Percentiles rank a stretch among this genome's conserved stretches.
Conservation (phyloP, 2,888 invertebrate species). For the Eristalis intricaria region DNA sequence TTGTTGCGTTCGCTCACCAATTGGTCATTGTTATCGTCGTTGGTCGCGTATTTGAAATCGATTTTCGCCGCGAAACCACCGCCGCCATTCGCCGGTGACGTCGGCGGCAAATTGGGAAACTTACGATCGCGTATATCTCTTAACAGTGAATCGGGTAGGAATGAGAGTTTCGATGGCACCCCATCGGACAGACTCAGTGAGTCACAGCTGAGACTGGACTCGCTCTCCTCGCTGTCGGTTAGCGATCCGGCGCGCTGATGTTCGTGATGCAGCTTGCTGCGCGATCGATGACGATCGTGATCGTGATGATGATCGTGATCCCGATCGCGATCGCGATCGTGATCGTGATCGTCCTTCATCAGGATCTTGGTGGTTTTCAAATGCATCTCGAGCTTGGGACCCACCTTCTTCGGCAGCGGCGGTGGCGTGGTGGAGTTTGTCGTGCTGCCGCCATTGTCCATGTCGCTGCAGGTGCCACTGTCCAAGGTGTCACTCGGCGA, state of each 20-base stretch:
- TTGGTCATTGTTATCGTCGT: constrained; percentile 58
- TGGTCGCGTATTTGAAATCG: constrained; percentile 58
- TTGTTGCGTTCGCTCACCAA: constrained; percentile 64
- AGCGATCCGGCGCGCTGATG: constrained; percentile 82
- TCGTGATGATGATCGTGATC: constrained; percentile 74
- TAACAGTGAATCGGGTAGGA: constrained; percentile 86
- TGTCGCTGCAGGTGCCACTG: constrained; percentile 92
- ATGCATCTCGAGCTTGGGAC: constrained; percentile 81
- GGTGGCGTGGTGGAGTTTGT: constrained; percentile 81
- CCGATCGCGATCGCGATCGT: constrained; percentile 74
- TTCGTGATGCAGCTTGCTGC: constrained; percentile 82
- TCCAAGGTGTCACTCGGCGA: constrained; percentile 91
- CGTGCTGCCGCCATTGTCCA: constrained; percentile 82
- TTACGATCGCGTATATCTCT: constrained; percentile 87
- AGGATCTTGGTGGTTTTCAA: constrained; percentile 77
- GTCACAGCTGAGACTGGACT: constrained; percentile 91
- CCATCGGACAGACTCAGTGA: constrained; percentile 88
- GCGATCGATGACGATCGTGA: constrained; percentile 75
- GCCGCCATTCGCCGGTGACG: constrained; percentile 31
- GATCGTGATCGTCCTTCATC: constrained; percentile 67
- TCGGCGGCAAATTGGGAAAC: constrained; percentile 63
- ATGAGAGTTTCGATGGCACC: constrained; percentile 80
- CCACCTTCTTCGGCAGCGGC: constrained; percentile 84
- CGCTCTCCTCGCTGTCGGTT: constrained; percentile 84
- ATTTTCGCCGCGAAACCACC: constrained; percentile 52